These are phyloP conservation scores for Eugnorisma glareosa DNA, from an alignment of 2,888 invertebrate genomes.

Conservation along the genomic window DNA sequence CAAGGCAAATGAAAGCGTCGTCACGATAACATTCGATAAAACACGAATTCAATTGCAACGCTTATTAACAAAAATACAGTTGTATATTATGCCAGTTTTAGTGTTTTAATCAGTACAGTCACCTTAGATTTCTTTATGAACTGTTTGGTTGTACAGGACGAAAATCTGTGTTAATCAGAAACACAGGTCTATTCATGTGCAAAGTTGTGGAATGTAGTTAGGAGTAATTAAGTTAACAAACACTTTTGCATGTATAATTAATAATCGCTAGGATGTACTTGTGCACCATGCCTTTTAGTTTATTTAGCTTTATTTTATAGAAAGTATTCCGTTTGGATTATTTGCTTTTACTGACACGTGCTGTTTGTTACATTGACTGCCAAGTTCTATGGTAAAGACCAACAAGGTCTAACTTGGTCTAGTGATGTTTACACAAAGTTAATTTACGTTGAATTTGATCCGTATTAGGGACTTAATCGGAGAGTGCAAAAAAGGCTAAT, in stretches of 20 bases:
- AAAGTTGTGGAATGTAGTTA: constrained; percentile 42
- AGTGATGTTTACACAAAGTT: too few species aligned
- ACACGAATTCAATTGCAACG: constrained; percentile 67
- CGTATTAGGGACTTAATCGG: too few species aligned
- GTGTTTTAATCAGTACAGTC: constrained; percentile 13
- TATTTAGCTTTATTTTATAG: constrained; percentile 4
- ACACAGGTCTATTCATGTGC: constrained; percentile 39
- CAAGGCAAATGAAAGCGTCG: constrained; percentile 78
- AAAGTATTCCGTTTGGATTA: not conserved
- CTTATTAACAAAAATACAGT: constrained; percentile 61
- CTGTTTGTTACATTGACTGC: too few species aligned
- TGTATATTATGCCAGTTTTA: constrained; percentile 12
- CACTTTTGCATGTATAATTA: constrained; percentile 44
- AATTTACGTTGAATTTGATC: too few species aligned
- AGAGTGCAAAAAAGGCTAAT: not conserved
- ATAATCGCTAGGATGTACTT: constrained; percentile 14
- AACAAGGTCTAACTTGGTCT: too few species aligned
- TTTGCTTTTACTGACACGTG: too few species aligned
- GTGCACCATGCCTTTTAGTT: constrained; percentile 2
- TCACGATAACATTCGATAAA: constrained; percentile 71
- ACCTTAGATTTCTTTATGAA: constrained; percentile 21
- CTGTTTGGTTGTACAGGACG: constrained; percentile 9
- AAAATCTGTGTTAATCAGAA: constrained; percentile 36
- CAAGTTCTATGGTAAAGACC: too few species aligned
- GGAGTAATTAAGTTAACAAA: constrained; percentile 43